Evolutionary conservation across 2,797 vertebrate genomes (phyloP), one percentile per base, ranked within the genome.

Genomic region (Coregonus ussuriensis): DNA sequence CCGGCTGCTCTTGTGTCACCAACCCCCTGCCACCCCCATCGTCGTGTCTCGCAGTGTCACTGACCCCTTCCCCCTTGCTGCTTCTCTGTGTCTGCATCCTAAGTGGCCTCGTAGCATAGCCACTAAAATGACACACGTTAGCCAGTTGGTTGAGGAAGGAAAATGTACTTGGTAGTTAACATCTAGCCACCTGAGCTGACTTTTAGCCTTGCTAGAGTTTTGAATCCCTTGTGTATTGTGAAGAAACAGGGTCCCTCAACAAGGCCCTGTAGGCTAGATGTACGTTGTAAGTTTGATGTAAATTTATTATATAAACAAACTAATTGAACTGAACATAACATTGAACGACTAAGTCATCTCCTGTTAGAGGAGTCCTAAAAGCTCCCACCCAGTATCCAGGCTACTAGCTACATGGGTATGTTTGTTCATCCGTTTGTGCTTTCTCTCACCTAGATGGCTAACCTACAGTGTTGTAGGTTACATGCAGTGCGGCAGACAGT

Each of bases 1-100:
- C 47, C 79, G 66, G 81, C 84, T 86, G 84, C 82, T 87, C 85
- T 73, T 47, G 59, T 88, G 79, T 91, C 66, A 35, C 71, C 21
- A 29, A 47, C 9, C 41, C 9, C 9, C 41, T 47, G 41, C 41
- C 41, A 47, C 9, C 51, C 71, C 71, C 37, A 41, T 53, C 71
- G 13, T 52, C n/a, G 13, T 52, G 47, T 25, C 21, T 72, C n/a
- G 15, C 52, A 53, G 71, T 54, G 71, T 72, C 71, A 25, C 71
- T 53, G 71, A 29, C 4, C 71, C 41, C n/a, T 9, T 16, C 11
- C 21, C 13, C 13, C 21, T 6, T 25, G n/a, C 47, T 68, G 68
- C 75, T 37, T 62, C 67, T 47, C 29, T 68, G 53, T 59, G 33
- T 71, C 68, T 47, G 47, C 53, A 33, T 71, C 68, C 75, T 35